phyloP scores from a whole-genome alignment of 30 jellyfish, hydroid and myxozoan species.

The Turritopsis rubra region DNA sequence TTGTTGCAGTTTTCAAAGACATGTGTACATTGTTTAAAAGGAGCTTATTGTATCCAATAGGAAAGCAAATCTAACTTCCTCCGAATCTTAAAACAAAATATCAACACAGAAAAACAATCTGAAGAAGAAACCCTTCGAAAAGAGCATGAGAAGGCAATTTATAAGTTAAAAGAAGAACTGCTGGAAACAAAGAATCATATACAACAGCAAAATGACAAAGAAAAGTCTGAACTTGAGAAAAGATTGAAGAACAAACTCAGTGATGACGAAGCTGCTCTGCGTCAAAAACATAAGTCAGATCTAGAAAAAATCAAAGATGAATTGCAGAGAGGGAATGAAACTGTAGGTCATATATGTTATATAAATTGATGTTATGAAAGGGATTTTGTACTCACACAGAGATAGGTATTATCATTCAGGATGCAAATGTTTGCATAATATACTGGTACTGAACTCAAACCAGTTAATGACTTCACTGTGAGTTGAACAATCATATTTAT shows the following conservation, averaged over 20 bases:
- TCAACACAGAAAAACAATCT: background rate
- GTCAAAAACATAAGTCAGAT: background rate
- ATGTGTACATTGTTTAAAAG: background rate
- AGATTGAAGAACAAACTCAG: background rate
- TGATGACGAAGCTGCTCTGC: background rate
- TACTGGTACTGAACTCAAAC: too few relatives aligned
- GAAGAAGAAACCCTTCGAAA: background rate
- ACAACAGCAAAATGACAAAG: background rate
- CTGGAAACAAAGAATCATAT: background rate
- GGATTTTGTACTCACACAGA: too few relatives aligned
- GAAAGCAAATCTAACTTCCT: conserved; percentile 5
- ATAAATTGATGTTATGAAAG: background rate
- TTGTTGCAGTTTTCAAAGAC: too few relatives aligned
- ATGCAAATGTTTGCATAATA: too few relatives aligned
- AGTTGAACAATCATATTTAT: too few relatives aligned
- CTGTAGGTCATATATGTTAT: background rate
- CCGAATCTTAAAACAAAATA: conserved; percentile 5
- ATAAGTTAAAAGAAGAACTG: background rate
- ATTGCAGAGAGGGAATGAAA: conserved; percentile 12
- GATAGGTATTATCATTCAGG: too few relatives aligned
- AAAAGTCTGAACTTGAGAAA: conserved; percentile 8
- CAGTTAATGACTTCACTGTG: too few relatives aligned
- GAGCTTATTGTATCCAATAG: background rate
- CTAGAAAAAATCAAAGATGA: background rate
- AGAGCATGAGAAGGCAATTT: background rate